Conservation (phyloP, 2,797 vertebrate species). For the Uromys caudimaculatus region DNA sequence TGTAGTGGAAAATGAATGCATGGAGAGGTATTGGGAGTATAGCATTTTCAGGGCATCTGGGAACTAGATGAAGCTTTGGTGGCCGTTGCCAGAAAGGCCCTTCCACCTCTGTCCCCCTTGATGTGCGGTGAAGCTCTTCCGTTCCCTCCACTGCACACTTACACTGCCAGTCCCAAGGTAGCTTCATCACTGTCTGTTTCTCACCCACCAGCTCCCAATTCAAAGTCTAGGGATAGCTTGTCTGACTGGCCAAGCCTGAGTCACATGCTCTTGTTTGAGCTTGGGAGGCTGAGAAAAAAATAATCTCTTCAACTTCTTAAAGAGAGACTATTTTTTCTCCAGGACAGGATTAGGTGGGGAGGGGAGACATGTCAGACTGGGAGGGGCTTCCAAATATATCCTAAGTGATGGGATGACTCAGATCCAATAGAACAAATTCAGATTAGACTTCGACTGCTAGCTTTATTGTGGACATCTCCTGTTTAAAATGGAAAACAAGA, state of each 20-base stretch:
- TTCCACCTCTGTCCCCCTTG: background rate
- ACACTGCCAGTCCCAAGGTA: background rate
- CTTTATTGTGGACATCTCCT: background rate
- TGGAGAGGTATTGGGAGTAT: background rate
- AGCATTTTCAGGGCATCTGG: background rate
- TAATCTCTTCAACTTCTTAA: background rate
- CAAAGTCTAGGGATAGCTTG: background rate
- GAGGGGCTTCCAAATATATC: background rate
- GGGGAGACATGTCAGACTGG: background rate
- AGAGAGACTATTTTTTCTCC: background rate
- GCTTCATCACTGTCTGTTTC: background rate
- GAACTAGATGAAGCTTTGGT: background rate
- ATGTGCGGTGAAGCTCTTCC: background rate
- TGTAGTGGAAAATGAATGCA: background rate
- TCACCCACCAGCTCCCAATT: background rate
- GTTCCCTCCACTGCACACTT: accelerated
- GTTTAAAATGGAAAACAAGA: background rate
- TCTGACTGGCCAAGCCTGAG: background rate
- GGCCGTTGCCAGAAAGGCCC: background rate
- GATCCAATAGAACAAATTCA: background rate
- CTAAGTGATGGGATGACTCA: background rate
- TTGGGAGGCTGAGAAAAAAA: background rate
- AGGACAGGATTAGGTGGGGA: background rate
- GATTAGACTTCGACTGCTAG: background rate
- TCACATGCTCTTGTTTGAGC: background rate